Conservation (phyloP, 2,797 vertebrate species). For the Tapera naevia region DNA sequence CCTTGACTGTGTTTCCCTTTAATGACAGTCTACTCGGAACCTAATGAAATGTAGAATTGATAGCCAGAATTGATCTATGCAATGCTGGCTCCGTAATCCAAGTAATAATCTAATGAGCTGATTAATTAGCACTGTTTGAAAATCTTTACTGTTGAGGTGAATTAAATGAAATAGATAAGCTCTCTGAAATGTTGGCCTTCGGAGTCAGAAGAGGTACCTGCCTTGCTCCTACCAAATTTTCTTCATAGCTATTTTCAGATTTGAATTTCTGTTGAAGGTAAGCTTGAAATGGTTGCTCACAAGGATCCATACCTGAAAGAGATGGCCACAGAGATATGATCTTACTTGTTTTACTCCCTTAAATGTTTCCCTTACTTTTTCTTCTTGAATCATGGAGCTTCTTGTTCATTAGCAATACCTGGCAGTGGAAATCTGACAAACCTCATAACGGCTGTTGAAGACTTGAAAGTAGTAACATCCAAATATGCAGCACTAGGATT, state of each 20-base stretch:
- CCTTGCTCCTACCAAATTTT: background rate
- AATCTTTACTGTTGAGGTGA: background rate
- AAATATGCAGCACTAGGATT: background rate
- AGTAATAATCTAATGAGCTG: background rate
- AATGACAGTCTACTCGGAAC: background rate
- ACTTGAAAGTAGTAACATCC: background rate
- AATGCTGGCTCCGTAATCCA: rapidly evolving
- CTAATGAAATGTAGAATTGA: background rate
- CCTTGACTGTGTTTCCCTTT: background rate
- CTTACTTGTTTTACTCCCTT: background rate
- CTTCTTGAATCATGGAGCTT: background rate
- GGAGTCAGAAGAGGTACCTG: background rate
- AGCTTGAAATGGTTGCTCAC: background rate
- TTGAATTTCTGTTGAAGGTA: background rate
- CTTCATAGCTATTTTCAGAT: background rate
- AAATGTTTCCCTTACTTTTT: background rate
- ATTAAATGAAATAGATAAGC: background rate
- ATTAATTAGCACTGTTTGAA: background rate
- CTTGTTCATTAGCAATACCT: background rate
- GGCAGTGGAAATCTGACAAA: background rate
- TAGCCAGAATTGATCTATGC: background rate
- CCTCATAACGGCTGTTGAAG: background rate
- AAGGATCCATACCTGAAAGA: background rate
- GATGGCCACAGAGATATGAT: rapidly evolving
- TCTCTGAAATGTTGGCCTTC: background rate